These are phyloP conservation scores for Meliscaeva auricollis DNA, from an alignment of 2,888 invertebrate genomes.

Conservation along the genomic window DNA sequence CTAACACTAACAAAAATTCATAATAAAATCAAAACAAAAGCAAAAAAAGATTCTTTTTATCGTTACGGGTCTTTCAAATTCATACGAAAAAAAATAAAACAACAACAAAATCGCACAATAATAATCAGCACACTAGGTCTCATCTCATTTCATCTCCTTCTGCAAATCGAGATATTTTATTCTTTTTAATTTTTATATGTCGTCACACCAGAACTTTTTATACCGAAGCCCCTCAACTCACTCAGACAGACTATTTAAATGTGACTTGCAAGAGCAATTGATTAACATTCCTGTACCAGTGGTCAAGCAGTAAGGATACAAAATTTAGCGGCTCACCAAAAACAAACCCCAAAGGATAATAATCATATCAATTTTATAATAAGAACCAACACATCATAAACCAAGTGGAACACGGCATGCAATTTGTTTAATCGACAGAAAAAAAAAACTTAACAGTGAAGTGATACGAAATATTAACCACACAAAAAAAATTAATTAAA, in stretches of 20 bases:
- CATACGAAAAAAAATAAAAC: constrained; percentile 16
- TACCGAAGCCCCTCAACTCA: constrained; percentile 54
- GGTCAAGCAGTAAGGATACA: constrained; percentile 81
- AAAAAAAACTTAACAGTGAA: constrained; percentile 38
- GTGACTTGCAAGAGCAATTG: constrained; percentile 78
- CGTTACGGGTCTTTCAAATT: constrained; percentile 44
- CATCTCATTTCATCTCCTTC: constrained; percentile 67
- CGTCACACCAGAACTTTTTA: constrained; percentile 68
- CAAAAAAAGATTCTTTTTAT: constrained; percentile 48
- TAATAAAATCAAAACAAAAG: constrained; percentile 34
- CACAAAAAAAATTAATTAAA: constrained; percentile 2
- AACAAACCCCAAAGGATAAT: constrained; percentile 39
- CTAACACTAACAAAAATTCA: constrained; percentile 15
- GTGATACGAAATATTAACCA: constrained; percentile 44
- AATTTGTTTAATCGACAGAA: constrained; percentile 25
- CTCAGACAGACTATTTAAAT: constrained; percentile 79
- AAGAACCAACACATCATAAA: constrained; percentile 19
- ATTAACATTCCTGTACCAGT: constrained; percentile 83
- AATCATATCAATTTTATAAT: constrained; percentile 26
- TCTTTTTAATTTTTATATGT: constrained; percentile 51
- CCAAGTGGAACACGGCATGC: constrained; percentile 75
- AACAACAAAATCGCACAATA: constrained; percentile 36
- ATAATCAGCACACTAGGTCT: constrained; percentile 61
- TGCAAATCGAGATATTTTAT: constrained; percentile 54
- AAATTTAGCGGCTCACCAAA: constrained; percentile 37